phyloP scores from a whole-genome alignment of 2,797 vertebrate genomes.

The Lerista edwardsae region DNA sequence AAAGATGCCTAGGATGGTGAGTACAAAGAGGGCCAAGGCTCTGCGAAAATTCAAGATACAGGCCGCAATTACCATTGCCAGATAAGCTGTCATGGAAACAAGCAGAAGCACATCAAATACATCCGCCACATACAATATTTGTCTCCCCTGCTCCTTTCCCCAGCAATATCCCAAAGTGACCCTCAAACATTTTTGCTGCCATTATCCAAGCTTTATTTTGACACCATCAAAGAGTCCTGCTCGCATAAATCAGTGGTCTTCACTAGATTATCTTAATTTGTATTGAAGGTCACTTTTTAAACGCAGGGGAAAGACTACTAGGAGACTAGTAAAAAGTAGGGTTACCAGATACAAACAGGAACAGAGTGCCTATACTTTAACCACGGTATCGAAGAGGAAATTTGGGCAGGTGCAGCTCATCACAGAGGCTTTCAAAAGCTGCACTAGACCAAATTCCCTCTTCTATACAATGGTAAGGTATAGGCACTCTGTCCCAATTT shows the following conservation, averaged over 20 bases:
- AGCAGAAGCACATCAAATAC: slow-evolving; percentile 12
- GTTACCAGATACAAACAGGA: too few relatives aligned
- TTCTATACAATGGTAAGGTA: too few relatives aligned
- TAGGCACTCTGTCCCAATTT: too few relatives aligned
- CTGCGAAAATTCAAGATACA: slow-evolving; percentile 84
- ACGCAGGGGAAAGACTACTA: neutral
- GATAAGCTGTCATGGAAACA: slow-evolving; percentile 76
- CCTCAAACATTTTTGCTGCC: neutral
- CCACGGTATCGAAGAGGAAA: too few relatives aligned
- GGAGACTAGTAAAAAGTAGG: too few relatives aligned
- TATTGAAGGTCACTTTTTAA: too few relatives aligned
- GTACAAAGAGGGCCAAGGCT: slow-evolving; percentile 81
- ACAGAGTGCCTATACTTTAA: too few relatives aligned
- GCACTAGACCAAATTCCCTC: too few relatives aligned
- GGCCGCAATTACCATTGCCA: slow-evolving; percentile 79
- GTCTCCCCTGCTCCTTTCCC: neutral
- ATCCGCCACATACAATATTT: neutral
- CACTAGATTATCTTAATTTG: fast-evolving
- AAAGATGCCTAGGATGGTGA: slow-evolving; percentile 78
- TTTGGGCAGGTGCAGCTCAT: too few relatives aligned
- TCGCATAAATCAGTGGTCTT: neutral
- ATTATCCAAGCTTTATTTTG: neutral
- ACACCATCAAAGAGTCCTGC: neutral
- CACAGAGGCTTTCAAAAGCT: too few relatives aligned
- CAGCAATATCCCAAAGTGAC: neutral